Evolutionary conservation across 2,888 invertebrate species (phyloP).

Genomic region (Acanthoscelides obtectus): DNA sequence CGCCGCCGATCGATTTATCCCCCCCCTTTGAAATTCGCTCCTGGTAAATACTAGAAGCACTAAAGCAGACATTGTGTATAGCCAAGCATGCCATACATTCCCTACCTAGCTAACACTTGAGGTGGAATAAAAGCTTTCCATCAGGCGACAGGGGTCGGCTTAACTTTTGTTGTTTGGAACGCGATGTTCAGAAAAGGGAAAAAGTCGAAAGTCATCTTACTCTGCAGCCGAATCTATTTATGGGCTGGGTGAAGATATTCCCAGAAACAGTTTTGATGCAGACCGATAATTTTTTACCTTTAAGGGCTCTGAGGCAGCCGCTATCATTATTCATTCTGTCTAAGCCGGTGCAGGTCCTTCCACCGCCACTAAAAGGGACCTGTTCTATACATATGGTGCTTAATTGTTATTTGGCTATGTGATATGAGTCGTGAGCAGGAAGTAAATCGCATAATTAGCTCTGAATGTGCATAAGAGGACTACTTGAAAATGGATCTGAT

Average conservation of each 20-base stretch:
- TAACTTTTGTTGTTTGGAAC: neutral
- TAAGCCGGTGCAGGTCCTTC: neutral
- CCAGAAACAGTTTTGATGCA: neutral
- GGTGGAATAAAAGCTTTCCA: too few relatives aligned
- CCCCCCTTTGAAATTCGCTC: too few relatives aligned
- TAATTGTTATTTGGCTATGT: neutral
- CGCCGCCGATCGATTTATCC: too few relatives aligned
- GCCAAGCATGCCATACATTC: too few relatives aligned
- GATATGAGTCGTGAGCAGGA: neutral
- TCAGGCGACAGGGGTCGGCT: too few relatives aligned
- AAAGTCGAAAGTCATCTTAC: neutral
- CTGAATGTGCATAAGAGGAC: too few relatives aligned
- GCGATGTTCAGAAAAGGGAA: neutral
- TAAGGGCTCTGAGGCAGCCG: neutral
- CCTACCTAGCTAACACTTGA: too few relatives aligned
- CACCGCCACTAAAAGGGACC: neutral
- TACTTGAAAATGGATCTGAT: too few relatives aligned
- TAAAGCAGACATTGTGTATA: too few relatives aligned
- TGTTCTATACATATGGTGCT: neutral
- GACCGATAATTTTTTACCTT: neutral
- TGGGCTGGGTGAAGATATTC: neutral
- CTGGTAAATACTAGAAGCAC: too few relatives aligned
- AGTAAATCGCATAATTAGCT: neutral
- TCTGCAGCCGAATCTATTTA: neutral
- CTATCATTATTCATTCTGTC: neutral